Evolutionary conservation across 2,797 vertebrate species (phyloP).

Genomic region (Spheniscus humboldti): DNA sequence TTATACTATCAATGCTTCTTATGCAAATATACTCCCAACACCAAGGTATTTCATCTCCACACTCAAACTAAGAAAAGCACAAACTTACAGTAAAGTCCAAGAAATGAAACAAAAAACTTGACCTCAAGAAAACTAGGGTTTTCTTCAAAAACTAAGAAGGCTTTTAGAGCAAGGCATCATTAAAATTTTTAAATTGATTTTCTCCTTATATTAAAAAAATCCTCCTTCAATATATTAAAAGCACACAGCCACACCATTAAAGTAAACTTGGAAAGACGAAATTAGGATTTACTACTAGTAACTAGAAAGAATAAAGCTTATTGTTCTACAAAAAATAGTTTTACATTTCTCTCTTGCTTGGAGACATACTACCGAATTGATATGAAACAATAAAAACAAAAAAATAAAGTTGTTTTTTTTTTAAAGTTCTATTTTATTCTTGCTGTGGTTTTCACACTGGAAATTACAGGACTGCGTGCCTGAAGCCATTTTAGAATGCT

Average conservation of each 20-base stretch:
- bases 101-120: not conserved
- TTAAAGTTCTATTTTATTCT: not conserved
- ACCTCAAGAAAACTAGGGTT: not conserved
- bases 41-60: not conserved
- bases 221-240: not conserved
- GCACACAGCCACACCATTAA: not conserved
- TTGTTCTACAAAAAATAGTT: not conserved
- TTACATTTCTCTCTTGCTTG: not conserved
- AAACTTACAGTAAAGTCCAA: not conserved
- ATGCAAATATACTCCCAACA: not conserved
- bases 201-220: not conserved
- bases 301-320: not conserved
- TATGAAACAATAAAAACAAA: not conserved
- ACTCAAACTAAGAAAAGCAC: not conserved
- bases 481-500: not conserved
- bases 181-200: not conserved
- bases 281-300: not conserved
- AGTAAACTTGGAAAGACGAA: not conserved
- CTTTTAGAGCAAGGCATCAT: not conserved
- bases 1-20: not conserved
- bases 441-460: not conserved
- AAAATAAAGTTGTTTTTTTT: not conserved
- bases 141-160: not conserved
- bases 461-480: not conserved
- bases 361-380: not conserved